Base-by-base conservation (phyloP, 2,113 vertebrate species). In the Lipophrys pholis region DNA sequence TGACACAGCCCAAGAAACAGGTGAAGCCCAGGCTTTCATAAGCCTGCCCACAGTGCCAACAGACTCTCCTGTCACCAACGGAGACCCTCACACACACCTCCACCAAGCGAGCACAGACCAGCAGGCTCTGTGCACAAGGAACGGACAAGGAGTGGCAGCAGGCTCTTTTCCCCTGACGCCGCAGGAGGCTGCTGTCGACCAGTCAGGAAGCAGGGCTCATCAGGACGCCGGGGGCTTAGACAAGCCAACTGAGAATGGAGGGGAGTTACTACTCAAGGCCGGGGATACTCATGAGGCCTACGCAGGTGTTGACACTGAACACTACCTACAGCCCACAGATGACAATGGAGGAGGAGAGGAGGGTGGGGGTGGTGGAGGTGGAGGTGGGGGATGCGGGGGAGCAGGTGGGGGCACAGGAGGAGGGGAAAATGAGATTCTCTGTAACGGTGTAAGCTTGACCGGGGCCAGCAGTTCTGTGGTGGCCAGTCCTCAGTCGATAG, bases 261-360 rank as follows among this genome's bases (percentile, higher is more conserved):
- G 81, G 0, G 95, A 96, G 85, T 89, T 94, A 73, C 91, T 97
- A 6, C 93, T 98, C 66, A 98, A 98, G 88, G 82, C 95, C 0
- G 96, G 95, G 61, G 96, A 96, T 51, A 82, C 89, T 72, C 94
- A 96, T 52, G 95, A 96, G 71, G 83, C 94, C 78, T 97, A 96
- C 60, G 50, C 81, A 0, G 81, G 80, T 9, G 90, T 91, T 11
- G 93, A 94, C 80, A 93, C 95, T 0, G 96, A 98, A 76, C 97
- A 97, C 92, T 99, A 97, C 91, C 93, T 98, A 85, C 97, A 96
- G 81, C 91, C 90, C 17, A 68, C 89, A 35, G 73, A 87, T 40
- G 89, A 91, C 56, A 83, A 74, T 17, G 61, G 69, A 42, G 81
- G 81, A 11, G 83, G 81, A 61, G 86, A 86, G 40, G 89, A 82